Conservation (phyloP, 2,888 invertebrate genomes). For the Thalpophila matura region DNA sequence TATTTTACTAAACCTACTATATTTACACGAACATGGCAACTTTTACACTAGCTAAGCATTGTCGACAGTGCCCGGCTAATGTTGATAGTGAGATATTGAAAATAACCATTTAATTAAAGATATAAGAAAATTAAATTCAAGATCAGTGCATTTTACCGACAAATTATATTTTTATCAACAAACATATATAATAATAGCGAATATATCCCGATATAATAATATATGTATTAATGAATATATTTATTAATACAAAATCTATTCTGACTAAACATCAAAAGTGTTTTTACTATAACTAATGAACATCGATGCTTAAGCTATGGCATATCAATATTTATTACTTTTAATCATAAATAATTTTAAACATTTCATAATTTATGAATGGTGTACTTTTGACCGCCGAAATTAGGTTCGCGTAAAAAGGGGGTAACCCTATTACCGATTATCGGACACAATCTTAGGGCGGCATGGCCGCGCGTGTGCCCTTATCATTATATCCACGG, state of each 20-base stretch:
- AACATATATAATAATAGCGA: conserved; percentile 5
- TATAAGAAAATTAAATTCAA: conserved; percentile 6
- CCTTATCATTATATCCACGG: too few species aligned
- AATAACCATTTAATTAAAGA: neutral
- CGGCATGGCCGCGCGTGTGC: too few species aligned
- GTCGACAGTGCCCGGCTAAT: conserved; percentile 16
- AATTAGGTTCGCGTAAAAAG: neutral
- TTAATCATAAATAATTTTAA: conserved; percentile 39
- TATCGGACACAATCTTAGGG: too few species aligned
- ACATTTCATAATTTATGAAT: neutral
- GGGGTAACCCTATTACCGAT: too few species aligned
- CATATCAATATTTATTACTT: conserved; percentile 18
- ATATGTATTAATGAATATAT: conserved; percentile 2
- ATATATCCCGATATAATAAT: neutral
- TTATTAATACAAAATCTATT: conserved; percentile 34
- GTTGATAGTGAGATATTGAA: neutral
- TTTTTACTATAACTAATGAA: conserved; percentile 30
- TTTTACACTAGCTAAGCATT: conserved; percentile 36
- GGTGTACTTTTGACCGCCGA: neutral
- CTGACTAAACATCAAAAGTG: conserved; percentile 26
- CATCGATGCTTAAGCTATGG: conserved; percentile 45
- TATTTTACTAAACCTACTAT: conserved; percentile 26
- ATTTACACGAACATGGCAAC: conserved; percentile 49
- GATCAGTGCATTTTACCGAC: conserved; percentile 32
- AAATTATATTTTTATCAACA: neutral